Evolutionary conservation across 2,797 vertebrate genomes (phyloP).

Genomic region (Apogon hyalosoma): DNA sequence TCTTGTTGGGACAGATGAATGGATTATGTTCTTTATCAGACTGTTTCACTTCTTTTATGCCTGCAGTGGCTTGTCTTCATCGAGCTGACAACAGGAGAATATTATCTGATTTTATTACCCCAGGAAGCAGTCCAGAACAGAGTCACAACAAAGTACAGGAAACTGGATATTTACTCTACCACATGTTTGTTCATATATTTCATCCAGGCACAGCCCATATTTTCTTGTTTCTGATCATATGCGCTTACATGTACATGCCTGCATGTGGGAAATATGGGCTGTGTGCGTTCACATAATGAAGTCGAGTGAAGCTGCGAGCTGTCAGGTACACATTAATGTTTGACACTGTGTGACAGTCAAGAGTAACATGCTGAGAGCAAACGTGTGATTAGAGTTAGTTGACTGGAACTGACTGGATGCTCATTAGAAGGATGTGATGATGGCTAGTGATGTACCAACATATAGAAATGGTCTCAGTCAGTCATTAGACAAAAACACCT

Average conservation of each 20-base stretch:
- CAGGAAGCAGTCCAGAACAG: conserved; percentile 25
- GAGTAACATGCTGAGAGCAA: conserved; percentile 53
- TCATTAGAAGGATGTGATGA: conserved; percentile 56
- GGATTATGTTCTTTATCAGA: conserved; percentile 50
- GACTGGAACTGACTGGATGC: conserved; percentile 55
- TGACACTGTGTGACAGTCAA: conserved; percentile 55
- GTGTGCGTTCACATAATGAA: conserved; percentile 43
- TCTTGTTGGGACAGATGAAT: conserved; percentile 50
- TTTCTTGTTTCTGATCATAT: conserved; percentile 16
- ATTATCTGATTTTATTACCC: conserved; percentile 35
- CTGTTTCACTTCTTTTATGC: conserved; percentile 21
- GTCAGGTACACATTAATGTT: conserved; percentile 50
- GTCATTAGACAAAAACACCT: conserved; percentile 60
- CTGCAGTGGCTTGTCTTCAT: conserved; percentile 42
- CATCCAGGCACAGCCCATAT: conserved; percentile 10
- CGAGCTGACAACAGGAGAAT: conserved; percentile 17
- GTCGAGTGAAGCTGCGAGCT: conserved; percentile 46
- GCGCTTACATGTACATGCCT: not conserved
- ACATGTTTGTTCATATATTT: conserved; percentile 21
- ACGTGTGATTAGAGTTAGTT: conserved; percentile 50
- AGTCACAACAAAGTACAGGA: conserved; percentile 21
- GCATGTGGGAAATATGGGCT: conserved; percentile 17
- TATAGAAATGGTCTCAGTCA: conserved; percentile 43
- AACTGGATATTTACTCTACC: conserved; percentile 13
- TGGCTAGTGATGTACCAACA: conserved; percentile 32